Conservation (phyloP, 1,140 invertebrate species). For the Anoplophora glabripennis region DNA sequence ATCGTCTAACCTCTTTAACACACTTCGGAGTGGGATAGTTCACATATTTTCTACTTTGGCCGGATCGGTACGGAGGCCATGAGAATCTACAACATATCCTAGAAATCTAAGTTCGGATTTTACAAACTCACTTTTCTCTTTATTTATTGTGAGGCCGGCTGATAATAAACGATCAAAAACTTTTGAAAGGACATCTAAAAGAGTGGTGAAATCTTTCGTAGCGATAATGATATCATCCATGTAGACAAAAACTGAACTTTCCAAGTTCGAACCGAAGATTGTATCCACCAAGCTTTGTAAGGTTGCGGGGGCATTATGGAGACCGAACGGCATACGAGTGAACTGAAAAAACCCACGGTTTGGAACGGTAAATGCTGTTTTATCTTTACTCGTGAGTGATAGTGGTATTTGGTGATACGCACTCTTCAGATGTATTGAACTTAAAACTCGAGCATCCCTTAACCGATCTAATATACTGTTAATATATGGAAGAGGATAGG, state of each 20-base stretch:
- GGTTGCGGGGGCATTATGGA: constrained; percentile 44
- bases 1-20: constrained; percentile 33
- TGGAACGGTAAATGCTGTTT: constrained; percentile 42
- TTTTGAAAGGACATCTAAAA: constrained; percentile 33
- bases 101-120: constrained; percentile 42
- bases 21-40: constrained; percentile 36
- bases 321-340: constrained; percentile 44
- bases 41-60: constrained; percentile 28
- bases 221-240: constrained; percentile 45
- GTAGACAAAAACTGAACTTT: constrained; percentile 36
- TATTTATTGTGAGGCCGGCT: constrained; percentile 30
- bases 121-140: constrained; percentile 29
- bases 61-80: constrained; percentile 39
- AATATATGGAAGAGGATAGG: constrained; percentile 27
- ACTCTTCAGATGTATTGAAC: constrained; percentile 35
- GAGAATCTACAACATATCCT: constrained; percentile 38
- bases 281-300: constrained; percentile 47
- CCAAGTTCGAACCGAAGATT: constrained; percentile 40
- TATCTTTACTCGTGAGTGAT: neutral
- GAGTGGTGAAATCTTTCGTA: constrained; percentile 42
- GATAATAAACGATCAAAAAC: constrained; percentile 20
- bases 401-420: constrained; percentile 15
- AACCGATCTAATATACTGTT: constrained; percentile 38
- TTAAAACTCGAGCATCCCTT: constrained; percentile 30
- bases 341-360: constrained; percentile 44